phyloP scores from a whole-genome alignment of 2,797 vertebrate species.

The Catamblyrhynchus diadema region DNA sequence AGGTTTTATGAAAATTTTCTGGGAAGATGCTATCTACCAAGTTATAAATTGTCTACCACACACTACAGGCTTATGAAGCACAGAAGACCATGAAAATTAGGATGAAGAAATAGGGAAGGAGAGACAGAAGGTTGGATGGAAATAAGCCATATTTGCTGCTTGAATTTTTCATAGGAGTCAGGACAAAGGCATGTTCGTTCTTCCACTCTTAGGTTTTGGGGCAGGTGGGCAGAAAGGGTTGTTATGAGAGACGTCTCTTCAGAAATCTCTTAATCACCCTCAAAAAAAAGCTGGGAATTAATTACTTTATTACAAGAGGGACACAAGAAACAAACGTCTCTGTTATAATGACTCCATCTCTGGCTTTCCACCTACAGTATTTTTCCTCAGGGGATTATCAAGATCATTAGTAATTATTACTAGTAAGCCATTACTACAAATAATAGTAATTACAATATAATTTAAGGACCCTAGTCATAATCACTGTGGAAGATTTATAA shows the following conservation, averaged over 20 bases:
- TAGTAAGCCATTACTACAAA: slow-evolving; percentile 1
- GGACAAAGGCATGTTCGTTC: neutral
- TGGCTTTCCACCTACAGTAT: neutral
- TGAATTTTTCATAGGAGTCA: neutral
- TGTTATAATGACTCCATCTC: neutral
- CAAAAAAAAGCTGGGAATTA: neutral
- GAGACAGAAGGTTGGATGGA: neutral
- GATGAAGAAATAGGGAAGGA: neutral
- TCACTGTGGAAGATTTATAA: neutral
- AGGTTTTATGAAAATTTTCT: neutral
- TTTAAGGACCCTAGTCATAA: neutral
- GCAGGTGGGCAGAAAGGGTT: neutral
- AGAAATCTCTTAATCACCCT: neutral
- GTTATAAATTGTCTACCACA: neutral
- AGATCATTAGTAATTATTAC: slow-evolving; percentile 35
- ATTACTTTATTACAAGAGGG: neutral
- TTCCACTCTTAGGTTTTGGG: neutral
- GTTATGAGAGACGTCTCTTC: neutral
- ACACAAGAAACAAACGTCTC: neutral
- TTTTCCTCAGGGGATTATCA: neutral
- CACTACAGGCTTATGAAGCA: neutral
- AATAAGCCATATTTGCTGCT: neutral
- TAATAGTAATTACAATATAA: slow-evolving; percentile 27
- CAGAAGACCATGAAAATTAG: neutral
- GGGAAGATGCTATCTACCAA: neutral